A percentile compares a stretch with the other conserved stretches of the same genome.
These are phyloP conservation scores for Chiloscyllium plagiosum DNA, from an alignment of 2,113 vertebrate genomes.

Conservation along the genomic window DNA sequence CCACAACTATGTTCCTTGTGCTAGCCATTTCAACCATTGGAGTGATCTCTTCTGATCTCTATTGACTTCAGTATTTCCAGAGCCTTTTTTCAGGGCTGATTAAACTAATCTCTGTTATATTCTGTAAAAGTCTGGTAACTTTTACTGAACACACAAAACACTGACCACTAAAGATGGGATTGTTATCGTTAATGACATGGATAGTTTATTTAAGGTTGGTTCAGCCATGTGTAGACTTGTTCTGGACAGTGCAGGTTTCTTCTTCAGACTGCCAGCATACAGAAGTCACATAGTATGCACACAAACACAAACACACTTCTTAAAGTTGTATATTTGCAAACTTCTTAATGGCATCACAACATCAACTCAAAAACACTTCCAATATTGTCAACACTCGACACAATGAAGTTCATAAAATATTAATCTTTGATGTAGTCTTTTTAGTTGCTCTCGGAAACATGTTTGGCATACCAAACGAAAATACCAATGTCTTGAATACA, in stretches of 20 bases:
- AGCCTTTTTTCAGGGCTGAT: not conserved
- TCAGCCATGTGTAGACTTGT: not conserved
- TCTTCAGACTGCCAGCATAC: not conserved
- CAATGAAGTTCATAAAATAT: too few relatives aligned
- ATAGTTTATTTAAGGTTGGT: not conserved
- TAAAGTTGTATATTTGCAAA: not conserved
- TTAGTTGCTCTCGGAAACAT: too few relatives aligned
- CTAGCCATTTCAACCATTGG: too few relatives aligned
- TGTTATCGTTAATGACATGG: not conserved
- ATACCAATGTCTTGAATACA: too few relatives aligned
- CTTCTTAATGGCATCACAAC: not conserved
- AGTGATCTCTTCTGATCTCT: too few relatives aligned
- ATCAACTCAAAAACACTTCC: too few relatives aligned
- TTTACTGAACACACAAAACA: not conserved
- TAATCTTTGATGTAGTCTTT: too few relatives aligned
- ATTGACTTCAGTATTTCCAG: too few relatives aligned
- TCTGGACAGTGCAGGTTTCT: not conserved
- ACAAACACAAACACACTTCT: not conserved
- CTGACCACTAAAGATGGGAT: not conserved
- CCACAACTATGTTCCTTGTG: too few relatives aligned
- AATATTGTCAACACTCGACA: too few relatives aligned
- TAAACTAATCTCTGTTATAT: not conserved
- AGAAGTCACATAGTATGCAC: not conserved
- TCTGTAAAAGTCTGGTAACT: not conserved
- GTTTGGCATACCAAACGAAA: too few relatives aligned